These are phyloP conservation scores for Oryctolagus cuniculus DNA, from an alignment of 2,113 vertebrate genomes.

Conservation along the genomic window mOryCun1.1 NC_091445.1:14387001-14387500, in stretches of 20 bases:
- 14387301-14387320: neutral
- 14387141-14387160: too few relatives aligned
- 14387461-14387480: neutral
- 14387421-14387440: conserved; percentile 42
- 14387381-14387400: neutral
- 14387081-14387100: too few relatives aligned
- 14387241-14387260: neutral
- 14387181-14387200: neutral
- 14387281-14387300: neutral
- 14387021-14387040: too few relatives aligned
- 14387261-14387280: neutral
- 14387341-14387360: neutral
- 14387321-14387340: neutral
- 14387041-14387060: too few relatives aligned
- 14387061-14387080: too few relatives aligned
- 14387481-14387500: neutral
- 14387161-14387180: neutral
- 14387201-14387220: neutral
- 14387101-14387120: too few relatives aligned
- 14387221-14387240: neutral
- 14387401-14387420: conserved; percentile 21
- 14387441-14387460: conserved; percentile 20
- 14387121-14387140: too few relatives aligned
- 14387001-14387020: too few relatives aligned
- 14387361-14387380: neutral